These are phyloP conservation scores for Coenonympha glycerion DNA, from an alignment of 2,888 invertebrate genomes.

Conservation along the genomic window DNA sequence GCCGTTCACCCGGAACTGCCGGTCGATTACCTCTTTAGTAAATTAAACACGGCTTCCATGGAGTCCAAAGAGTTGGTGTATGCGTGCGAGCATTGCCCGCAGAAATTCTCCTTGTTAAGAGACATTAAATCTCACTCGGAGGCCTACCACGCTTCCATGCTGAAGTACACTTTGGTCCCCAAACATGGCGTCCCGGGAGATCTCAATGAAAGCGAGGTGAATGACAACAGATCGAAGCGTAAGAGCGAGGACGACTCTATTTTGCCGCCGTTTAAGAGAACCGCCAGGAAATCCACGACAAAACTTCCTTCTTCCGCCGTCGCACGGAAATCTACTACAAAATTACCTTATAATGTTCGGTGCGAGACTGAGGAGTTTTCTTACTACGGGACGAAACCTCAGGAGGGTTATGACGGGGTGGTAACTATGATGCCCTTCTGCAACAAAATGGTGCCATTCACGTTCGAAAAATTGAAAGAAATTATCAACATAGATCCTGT, in stretches of 20 bases:
- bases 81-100: constrained; percentile 39
- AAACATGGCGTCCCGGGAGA: constrained; percentile 7
- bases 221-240: background rate
- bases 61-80: constrained; percentile 29
- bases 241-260: constrained; percentile 1
- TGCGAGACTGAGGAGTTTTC: constrained; percentile 49
- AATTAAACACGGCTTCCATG: constrained; percentile 32
- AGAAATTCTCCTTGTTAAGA: constrained; percentile 37
- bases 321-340: constrained; percentile 55
- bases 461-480: constrained; percentile 58
- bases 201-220: constrained; percentile 24
- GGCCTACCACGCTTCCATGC: constrained; percentile 33
- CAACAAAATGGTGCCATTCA: constrained; percentile 61
- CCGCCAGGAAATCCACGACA: constrained; percentile 73
- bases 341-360: constrained; percentile 42
- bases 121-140: constrained; percentile 45
- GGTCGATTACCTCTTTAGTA: constrained; percentile 46
- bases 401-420: constrained; percentile 52
- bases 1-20: constrained; percentile 35
- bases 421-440: constrained; percentile 72
- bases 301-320: constrained; percentile 40
- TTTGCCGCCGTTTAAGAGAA: constrained; percentile 19
- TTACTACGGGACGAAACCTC: constrained; percentile 65
- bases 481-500: constrained; percentile 20
- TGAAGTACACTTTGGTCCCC: constrained; percentile 33